Conservation (phyloP, 2,113 vertebrate species). For the Oreocharis arfaki region DNA sequence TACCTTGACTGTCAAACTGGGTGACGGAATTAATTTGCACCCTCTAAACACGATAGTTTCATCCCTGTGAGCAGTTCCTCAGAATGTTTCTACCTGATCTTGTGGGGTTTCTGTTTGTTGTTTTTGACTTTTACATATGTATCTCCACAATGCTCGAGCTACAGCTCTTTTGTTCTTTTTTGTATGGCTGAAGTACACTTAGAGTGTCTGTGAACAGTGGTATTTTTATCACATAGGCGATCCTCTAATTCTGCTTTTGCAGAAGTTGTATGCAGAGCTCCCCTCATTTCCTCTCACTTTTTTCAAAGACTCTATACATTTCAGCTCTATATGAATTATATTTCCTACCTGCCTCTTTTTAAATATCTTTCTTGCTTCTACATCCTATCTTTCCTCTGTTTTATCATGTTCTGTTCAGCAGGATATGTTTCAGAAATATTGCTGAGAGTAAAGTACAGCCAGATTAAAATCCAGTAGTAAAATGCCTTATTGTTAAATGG, state of each 20-base stretch:
- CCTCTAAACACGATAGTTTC: neutral
- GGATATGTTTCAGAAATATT: neutral
- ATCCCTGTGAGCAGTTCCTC: neutral
- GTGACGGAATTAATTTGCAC: neutral
- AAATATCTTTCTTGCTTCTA: neutral
- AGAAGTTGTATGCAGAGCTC: neutral
- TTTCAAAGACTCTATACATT: neutral
- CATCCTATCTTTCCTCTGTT: neutral
- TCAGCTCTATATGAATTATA: neutral
- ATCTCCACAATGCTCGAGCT: neutral
- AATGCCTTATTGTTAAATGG: neutral
- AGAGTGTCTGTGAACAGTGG: neutral
- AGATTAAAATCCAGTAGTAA: neutral
- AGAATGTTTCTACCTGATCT: neutral
- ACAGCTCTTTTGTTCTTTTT: neutral
- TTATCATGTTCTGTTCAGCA: neutral
- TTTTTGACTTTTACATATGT: neutral
- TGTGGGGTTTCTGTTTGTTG: neutral
- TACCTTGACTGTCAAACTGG: neutral
- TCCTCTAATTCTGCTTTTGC: neutral
- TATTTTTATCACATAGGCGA: neutral
- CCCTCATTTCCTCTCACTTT: neutral
- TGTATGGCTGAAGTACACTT: neutral
- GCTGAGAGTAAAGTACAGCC: neutral
- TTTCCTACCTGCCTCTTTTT: neutral